A percentile compares a stretch with the other conserved stretches of the same genome.
Conservation (phyloP, 2,113 vertebrate species). For the Nyctibius bracteatus region DNA sequence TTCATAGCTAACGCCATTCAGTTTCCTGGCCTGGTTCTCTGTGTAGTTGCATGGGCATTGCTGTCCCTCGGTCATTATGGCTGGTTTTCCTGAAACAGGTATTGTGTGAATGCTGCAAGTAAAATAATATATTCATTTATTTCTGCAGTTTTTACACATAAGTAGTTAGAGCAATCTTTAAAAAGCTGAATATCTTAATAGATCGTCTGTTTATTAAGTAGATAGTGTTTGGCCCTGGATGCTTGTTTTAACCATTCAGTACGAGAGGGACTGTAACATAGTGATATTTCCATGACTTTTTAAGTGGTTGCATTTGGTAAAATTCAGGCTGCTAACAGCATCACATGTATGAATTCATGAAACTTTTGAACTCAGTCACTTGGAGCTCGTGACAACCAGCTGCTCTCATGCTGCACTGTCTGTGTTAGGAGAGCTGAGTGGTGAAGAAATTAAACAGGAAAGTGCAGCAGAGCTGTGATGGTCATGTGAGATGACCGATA, state of each 20-base stretch:
- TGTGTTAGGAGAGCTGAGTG: neutral
- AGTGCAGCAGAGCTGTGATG: neutral
- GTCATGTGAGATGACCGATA: neutral
- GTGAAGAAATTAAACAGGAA: neutral
- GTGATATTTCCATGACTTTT: neutral
- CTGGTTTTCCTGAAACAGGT: neutral
- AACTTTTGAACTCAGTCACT: neutral
- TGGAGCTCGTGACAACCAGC: neutral
- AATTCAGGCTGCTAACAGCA: neutral
- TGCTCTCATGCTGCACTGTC: neutral
- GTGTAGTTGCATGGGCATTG: neutral
- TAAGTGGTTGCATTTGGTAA: neutral
- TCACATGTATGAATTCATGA: neutral
- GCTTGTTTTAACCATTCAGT: neutral
- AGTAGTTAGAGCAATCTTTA: neutral
- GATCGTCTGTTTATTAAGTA: conserved; percentile 5
- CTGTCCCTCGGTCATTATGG: neutral
- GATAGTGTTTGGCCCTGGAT: neutral
- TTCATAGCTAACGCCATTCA: accelerated
- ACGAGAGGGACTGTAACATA: neutral
- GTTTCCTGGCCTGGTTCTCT: neutral
- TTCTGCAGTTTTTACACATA: neutral
- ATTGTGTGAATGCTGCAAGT: neutral
- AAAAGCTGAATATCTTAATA: neutral
- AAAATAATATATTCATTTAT: neutral